Conservation (phyloP, 2,888 invertebrate species). For the Tenthredo distinguenda region DNA sequence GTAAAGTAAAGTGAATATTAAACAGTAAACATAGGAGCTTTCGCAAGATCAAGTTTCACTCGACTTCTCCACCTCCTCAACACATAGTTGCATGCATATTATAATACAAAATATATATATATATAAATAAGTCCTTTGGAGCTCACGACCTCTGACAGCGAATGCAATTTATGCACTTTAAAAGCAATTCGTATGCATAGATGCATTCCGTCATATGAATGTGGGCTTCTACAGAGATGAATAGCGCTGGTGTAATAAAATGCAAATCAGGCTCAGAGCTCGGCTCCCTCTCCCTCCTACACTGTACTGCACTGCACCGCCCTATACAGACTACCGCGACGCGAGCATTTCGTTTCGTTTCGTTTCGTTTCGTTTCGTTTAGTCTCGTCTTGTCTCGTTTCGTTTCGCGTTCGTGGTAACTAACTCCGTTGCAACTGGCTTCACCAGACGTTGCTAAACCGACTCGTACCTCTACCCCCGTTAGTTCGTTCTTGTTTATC, state of each 20-base stretch:
- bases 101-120: background rate
- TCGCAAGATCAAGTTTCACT: slow-evolving; percentile 15
- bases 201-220: slow-evolving; percentile 50
- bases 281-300: background rate
- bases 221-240: slow-evolving; percentile 15
- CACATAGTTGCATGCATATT: background rate
- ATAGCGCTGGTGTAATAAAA: slow-evolving; percentile 61
- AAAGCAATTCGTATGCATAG: slow-evolving; percentile 49
- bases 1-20: background rate
- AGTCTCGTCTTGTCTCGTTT: too few relatives aligned
- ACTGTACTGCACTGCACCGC: background rate
- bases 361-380: background rate
- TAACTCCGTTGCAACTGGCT: too few relatives aligned
- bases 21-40: background rate
- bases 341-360: background rate
- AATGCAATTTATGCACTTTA: slow-evolving; percentile 49
- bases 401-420: too few relatives aligned
- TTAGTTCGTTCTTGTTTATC: background rate
- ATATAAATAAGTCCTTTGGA: background rate
- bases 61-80: background rate
- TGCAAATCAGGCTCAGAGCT: slow-evolving; percentile 59
- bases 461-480: background rate
- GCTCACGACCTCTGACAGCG: slow-evolving; percentile 40
- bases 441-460: too few relatives aligned
- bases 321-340: background rate